Conservation (phyloP, 2,888 invertebrate genomes). For the Andrena flavipes region DNA sequence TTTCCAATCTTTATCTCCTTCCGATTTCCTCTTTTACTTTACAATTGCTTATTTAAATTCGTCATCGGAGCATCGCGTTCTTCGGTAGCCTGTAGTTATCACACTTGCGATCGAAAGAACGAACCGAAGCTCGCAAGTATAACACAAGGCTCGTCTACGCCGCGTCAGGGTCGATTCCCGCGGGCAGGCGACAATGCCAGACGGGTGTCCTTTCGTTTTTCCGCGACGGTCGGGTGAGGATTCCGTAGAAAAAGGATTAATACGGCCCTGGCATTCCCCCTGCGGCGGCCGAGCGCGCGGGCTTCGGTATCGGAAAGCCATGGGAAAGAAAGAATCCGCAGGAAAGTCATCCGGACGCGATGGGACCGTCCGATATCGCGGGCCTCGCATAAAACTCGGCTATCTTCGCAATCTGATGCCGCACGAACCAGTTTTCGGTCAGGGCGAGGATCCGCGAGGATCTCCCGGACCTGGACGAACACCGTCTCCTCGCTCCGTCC, state of each 20-base stretch:
- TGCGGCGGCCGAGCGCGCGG: slow-evolving; percentile 8
- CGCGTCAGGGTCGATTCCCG: background rate
- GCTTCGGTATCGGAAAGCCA: slow-evolving; percentile 77
- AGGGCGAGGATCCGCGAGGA: slow-evolving; percentile 66
- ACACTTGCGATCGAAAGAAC: too few species aligned
- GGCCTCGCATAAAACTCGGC: slow-evolving; percentile 79
- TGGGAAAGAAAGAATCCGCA: slow-evolving; percentile 82
- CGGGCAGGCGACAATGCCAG: background rate
- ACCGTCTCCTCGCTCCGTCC: slow-evolving; percentile 29
- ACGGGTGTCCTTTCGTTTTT: slow-evolving; percentile 30
- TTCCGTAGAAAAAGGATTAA: background rate
- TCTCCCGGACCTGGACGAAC: slow-evolving; percentile 33
- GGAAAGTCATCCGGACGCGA: slow-evolving; percentile 81
- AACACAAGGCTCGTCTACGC: too few species aligned
- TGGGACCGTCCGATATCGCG: slow-evolving; percentile 80
- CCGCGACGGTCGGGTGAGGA: slow-evolving; percentile 6
- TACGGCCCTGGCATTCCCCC: slow-evolving; percentile 57
- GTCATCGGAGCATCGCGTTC: too few species aligned
- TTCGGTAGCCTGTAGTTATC: too few species aligned
- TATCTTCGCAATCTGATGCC: slow-evolving; percentile 84
- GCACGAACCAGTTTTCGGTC: slow-evolving; percentile 83
- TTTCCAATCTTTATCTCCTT: too few species aligned
- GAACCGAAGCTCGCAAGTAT: too few species aligned
- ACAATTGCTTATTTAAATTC: too few species aligned
- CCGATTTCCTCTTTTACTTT: too few species aligned